Evolutionary conservation across 2,888 invertebrate species (phyloP), one percentile per base, ranked within the genome.

Genomic region (Harpalus rufipes): DNA sequence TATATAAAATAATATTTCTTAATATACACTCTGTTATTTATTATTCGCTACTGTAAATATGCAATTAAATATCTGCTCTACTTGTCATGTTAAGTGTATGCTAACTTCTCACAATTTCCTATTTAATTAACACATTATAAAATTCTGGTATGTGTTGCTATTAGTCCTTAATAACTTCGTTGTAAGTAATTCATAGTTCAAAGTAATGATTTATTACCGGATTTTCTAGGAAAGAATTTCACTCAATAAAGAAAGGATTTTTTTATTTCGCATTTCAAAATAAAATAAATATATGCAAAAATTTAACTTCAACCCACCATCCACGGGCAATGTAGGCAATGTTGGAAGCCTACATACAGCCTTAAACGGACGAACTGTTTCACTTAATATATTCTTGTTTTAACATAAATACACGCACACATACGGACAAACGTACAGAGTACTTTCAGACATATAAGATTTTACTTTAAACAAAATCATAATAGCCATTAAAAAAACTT

Each of bases 301-400:
- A 78, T 78, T 78, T 78, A 56, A 56, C 58, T 25, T 78, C 78
- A 58, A 58, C 78, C 78, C 78, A 78, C 78, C 21, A 78, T 78
- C 58, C 21, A 58, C 78, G 5, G 58, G 78, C 58, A 78, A 78
- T 78, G 78, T 78, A 78, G 78, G 78, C 78, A 78, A 78, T 78
- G 78, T 58, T 78, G 78, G 78, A 58, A 78, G 78, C 78, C 78
- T 78, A 78, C 78, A 78, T 78, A 78, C 78, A 78, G 56, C 58
- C 78, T 78, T 78, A 78, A 58, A 78, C 78, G 78, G 78, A 78
- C 78, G 78, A 78, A 78, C 78, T 78, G 78, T 78, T 78, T 78
- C 78, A 78, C 78, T 78, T 78, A 78, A 78, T 78, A 78, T 78
- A 78, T 78, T 78, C 78, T 78, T 74, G 44, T 41, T 74, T 74